Conservation (phyloP, 2,888 invertebrate genomes). For the Agonopterix alstromeriana region DNA sequence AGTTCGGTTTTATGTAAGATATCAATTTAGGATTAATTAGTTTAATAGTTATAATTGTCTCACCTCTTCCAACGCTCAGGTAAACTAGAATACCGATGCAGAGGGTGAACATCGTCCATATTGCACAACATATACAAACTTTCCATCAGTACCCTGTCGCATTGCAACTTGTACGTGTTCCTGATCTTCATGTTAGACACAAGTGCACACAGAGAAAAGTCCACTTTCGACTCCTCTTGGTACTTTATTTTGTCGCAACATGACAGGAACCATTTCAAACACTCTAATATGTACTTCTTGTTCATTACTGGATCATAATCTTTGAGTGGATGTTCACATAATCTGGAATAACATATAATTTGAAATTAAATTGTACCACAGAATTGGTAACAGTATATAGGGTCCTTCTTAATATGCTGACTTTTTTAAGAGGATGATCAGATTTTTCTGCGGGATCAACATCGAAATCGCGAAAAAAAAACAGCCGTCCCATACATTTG, state of each 20-base stretch:
- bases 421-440: too few relatives aligned
- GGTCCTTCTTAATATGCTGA: too few relatives aligned
- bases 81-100: conserved; percentile 69
- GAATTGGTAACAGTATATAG: too few relatives aligned
- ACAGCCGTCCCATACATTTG: too few relatives aligned
- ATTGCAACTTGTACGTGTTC: conserved; percentile 17
- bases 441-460: too few relatives aligned
- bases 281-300: conserved; percentile 82
- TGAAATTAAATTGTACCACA: too few relatives aligned
- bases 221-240: conserved; percentile 15
- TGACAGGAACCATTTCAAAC: conserved; percentile 79
- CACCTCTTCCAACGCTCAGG: conserved; percentile 63
- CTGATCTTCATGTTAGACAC: conserved; percentile 24
- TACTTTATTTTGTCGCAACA: conserved; percentile 66
- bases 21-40: too few relatives aligned
- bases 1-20: too few relatives aligned
- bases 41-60: conserved; percentile 6
- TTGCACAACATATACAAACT: conserved; percentile 81
- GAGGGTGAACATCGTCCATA: conserved; percentile 76
- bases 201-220: too few relatives aligned
- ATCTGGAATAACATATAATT: conserved; percentile 49
- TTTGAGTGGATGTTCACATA: conserved; percentile 72
- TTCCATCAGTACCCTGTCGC: conserved; percentile 77
- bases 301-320: conserved; percentile 84
- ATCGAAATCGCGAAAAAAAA: too few relatives aligned